Percentiles rank a stretch among this genome's conserved stretches.
These are phyloP conservation scores for Polypterus bichir DNA, from an alignment of 2,113 vertebrate genomes.

Conservation along the genomic window DNA sequence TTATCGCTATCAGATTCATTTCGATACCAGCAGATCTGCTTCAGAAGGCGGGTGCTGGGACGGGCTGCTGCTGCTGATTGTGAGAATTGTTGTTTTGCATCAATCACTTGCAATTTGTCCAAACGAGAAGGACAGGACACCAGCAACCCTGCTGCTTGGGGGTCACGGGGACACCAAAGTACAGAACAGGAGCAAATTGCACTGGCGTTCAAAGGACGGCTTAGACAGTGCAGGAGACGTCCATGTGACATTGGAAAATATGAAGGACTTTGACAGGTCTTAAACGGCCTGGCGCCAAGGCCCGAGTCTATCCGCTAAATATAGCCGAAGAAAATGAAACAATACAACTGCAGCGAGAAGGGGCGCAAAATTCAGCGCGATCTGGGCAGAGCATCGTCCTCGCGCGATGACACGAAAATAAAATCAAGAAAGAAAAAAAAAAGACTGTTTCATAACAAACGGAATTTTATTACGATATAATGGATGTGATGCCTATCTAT, in stretches of 20 bases:
- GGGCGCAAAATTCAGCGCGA: too few relatives aligned
- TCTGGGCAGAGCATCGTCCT: too few relatives aligned
- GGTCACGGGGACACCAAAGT: constrained; percentile 55
- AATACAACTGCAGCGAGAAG: constrained; percentile 26
- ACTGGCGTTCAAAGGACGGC: constrained; percentile 37
- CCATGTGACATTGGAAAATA: constrained; percentile 85
- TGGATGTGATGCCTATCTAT: too few relatives aligned
- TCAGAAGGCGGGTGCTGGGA: constrained; percentile 31
- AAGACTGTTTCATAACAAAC: too few relatives aligned
- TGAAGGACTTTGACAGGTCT: constrained; percentile 93
- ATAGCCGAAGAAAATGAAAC: constrained; percentile 54
- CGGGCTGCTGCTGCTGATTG: constrained; percentile 31
- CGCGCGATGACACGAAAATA: too few relatives aligned
- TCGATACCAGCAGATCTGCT: background rate
- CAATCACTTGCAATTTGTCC: constrained; percentile 66
- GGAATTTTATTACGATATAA: too few relatives aligned
- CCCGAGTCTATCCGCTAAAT: constrained; percentile 79
- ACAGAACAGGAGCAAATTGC: constrained; percentile 52
- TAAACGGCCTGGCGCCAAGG: constrained; percentile 92
- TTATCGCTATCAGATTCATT: background rate
- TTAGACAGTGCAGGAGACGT: constrained; percentile 39
- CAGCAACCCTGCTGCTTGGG: constrained; percentile 52
- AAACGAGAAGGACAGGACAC: constrained; percentile 57
- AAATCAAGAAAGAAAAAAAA: too few relatives aligned
- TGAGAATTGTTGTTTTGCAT: constrained; percentile 63